Evolutionary conservation across 2,797 vertebrate genomes (phyloP).

Genomic region (Tragelaphus oryx): DNA sequence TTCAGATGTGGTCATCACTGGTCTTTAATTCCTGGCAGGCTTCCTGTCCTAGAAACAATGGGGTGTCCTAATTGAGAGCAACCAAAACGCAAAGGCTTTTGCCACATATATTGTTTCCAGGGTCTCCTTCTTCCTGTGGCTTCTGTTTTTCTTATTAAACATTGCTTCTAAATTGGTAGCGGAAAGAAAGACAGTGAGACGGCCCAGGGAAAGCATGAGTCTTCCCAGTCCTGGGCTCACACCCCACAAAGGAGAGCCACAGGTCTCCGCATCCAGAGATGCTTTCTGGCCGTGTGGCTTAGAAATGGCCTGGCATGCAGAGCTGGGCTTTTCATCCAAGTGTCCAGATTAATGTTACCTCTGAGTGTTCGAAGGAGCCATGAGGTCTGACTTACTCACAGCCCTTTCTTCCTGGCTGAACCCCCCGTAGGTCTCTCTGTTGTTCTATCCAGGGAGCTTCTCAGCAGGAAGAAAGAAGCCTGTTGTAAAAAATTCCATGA

Average conservation of each 20-base stretch:
- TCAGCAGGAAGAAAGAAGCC: slow-evolving; percentile 53
- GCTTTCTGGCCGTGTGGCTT: slow-evolving; percentile 29
- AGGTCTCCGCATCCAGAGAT: slow-evolving; percentile 13
- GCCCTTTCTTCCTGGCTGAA: slow-evolving; percentile 59
- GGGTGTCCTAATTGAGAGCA: neutral
- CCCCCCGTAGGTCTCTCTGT: neutral
- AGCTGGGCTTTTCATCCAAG: slow-evolving; percentile 61
- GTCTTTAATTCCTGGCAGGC: neutral
- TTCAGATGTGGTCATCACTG: neutral
- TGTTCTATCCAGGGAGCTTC: slow-evolving; percentile 23
- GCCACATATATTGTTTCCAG: neutral
- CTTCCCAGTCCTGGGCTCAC: neutral
- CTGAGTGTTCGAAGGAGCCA: slow-evolving; percentile 60
- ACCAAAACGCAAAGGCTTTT: neutral
- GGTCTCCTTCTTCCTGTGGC: neutral
- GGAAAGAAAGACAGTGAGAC: neutral
- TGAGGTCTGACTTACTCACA: slow-evolving; percentile 59
- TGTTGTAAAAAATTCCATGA: slow-evolving; percentile 51
- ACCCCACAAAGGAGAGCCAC: neutral
- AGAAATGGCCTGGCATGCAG: slow-evolving; percentile 60
- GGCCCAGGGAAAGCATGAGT: neutral
- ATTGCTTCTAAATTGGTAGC: neutral
- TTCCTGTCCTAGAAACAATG: neutral
- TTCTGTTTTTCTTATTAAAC: neutral
- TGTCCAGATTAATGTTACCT: slow-evolving; percentile 47